A percentile compares a stretch with the other conserved stretches of the same genome.
Conservation (phyloP, 53 echinoderm and acorn worm species). For the Zoroaster sp. region DNA sequence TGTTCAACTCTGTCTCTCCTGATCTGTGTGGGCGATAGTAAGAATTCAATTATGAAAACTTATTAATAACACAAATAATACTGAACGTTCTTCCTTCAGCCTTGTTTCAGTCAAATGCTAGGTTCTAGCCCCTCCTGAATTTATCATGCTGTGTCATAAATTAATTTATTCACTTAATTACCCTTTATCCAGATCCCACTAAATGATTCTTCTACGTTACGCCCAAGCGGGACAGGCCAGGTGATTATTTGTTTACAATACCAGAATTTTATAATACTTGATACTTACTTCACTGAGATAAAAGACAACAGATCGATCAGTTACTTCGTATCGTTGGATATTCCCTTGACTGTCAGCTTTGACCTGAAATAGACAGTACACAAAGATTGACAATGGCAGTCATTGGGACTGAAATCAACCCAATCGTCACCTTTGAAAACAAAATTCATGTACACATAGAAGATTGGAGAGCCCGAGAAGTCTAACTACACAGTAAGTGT, state of each 20-base stretch:
- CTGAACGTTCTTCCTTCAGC: no score
- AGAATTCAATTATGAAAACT: no score
- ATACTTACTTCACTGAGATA: constrained; percentile 63
- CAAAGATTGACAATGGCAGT: neutral
- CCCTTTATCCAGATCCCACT: no score
- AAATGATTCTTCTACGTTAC: no score
- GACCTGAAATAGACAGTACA: constrained; percentile 24
- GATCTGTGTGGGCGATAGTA: constrained; percentile 67
- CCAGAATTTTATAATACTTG: neutral
- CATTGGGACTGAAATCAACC: neutral
- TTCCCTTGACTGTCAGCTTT: constrained; percentile 17
- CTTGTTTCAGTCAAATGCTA: no score
- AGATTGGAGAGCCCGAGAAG: no score
- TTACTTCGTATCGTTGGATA: constrained; percentile 71
- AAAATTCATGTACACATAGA: neutral
- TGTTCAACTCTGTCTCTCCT: constrained; percentile 37
- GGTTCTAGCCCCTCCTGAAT: no score
- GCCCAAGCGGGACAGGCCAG: neutral
- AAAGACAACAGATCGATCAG: constrained; percentile 77
- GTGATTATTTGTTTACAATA: neutral
- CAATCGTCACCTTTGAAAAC: neutral
- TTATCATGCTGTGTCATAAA: no score
- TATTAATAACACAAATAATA: no score
- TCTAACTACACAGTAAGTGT: no score
- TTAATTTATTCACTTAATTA: no score